Evolutionary conservation across 53 echinoderm and acorn worm species (phyloP).

Genomic region (Apostichopus leukothele): DNA sequence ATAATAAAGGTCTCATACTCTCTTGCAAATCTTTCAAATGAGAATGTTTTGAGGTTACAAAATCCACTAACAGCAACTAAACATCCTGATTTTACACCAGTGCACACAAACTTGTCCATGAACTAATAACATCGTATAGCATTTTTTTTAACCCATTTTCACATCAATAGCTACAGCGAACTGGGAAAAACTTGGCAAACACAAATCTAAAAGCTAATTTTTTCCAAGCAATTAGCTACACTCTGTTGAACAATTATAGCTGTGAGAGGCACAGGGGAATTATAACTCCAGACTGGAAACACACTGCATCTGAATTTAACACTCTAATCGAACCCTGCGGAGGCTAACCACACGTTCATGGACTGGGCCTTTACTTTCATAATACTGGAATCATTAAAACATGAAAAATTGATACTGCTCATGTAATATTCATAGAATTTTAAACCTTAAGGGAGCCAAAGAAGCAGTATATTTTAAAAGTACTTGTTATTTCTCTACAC

Average conservation of each 20-base stretch:
- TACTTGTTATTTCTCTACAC: not conserved
- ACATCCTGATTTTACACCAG: too few relatives aligned
- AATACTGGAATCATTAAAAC: not conserved
- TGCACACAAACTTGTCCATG: too few relatives aligned
- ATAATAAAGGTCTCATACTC: too few relatives aligned
- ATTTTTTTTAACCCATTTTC: too few relatives aligned
- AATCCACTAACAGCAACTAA: too few relatives aligned
- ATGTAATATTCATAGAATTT: slow-evolving; percentile 19
- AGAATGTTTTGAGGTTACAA: too few relatives aligned
- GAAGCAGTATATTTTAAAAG: not conserved
- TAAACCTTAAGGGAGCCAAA: slow-evolving; percentile 29
- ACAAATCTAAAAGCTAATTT: not conserved
- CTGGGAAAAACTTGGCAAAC: not conserved
- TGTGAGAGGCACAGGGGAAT: not conserved
- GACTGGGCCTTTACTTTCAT: not conserved
- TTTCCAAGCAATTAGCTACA: slow-evolving; percentile 38
- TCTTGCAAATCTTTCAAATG: too few relatives aligned
- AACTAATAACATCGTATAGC: too few relatives aligned
- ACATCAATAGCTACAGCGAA: too few relatives aligned
- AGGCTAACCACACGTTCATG: not conserved
- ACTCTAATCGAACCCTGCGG: slow-evolving; percentile 8
- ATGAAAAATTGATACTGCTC: slow-evolving; percentile 30
- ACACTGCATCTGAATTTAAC: not conserved
- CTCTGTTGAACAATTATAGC: slow-evolving; percentile 35
- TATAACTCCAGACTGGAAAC: not conserved